These are phyloP conservation scores for Bradypodion ventrale DNA, from an alignment of 2,797 vertebrate genomes.

Conservation along the genomic window DNA sequence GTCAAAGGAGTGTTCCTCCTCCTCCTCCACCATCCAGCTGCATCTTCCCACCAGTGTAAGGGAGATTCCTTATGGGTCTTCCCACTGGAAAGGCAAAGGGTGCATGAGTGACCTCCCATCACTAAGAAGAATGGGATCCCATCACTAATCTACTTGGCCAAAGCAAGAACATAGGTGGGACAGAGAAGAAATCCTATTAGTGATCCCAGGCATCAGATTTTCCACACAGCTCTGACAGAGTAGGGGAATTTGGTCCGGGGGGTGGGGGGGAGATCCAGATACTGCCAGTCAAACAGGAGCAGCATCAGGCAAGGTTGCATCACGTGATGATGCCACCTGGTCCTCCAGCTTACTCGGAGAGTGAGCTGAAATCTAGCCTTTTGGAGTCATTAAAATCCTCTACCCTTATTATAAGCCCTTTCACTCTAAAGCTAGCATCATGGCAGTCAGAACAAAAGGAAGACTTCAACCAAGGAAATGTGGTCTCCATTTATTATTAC, in stretches of 20 bases:
- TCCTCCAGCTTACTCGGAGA: neutral
- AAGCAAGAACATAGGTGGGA: no score
- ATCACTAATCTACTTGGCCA: neutral
- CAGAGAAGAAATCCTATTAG: neutral
- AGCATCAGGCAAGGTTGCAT: neutral
- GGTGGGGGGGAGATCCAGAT: neutral
- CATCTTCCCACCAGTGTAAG: neutral
- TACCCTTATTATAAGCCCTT: neutral
- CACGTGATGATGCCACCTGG: neutral
- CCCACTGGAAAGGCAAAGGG: neutral
- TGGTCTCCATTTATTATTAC: neutral
- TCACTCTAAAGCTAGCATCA: neutral
- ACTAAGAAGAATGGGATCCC: neutral
- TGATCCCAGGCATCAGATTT: neutral
- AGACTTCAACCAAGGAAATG: neutral
- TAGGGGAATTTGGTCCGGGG: neutral
- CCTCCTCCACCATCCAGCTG: no score
- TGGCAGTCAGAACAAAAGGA: no score
- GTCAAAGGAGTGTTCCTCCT: neutral
- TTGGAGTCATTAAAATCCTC: neutral
- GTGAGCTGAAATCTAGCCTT: neutral
- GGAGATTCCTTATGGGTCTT: neutral
- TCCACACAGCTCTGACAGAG: neutral
- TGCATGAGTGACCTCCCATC: neutral
- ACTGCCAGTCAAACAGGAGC: neutral